Conservation (phyloP, 2,888 invertebrate species). For the Eumerus sabulonum region DNA sequence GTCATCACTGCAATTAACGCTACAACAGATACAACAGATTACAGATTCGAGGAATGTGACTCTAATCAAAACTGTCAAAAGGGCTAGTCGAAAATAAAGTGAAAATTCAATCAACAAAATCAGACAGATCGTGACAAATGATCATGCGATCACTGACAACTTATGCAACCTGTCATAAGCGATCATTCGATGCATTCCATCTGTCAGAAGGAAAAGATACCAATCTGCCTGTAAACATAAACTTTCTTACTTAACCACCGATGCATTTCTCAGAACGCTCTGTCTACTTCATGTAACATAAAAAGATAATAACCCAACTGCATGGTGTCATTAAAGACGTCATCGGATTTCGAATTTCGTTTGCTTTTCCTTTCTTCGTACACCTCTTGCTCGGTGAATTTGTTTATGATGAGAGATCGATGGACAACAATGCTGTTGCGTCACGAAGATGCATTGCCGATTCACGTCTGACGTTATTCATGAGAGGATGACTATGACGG, state of each 20-base stretch:
- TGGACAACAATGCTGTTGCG: conserved; percentile 14
- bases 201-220: conserved; percentile 11
- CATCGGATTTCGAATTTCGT: conserved; percentile 26
- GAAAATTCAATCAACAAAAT: too few species aligned
- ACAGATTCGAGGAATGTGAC: too few species aligned
- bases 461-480: neutral
- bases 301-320: conserved; percentile 25
- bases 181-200: conserved; percentile 22
- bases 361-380: too few species aligned
- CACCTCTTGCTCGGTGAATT: too few species aligned
- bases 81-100: too few species aligned
- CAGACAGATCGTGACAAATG: neutral
- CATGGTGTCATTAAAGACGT: conserved; percentile 27
- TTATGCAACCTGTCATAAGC: conserved; percentile 22
- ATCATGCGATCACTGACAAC: neutral
- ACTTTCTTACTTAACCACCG: conserved; percentile 16
- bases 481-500: conserved; percentile 27
- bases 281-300: conserved; percentile 22
- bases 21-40: too few species aligned
- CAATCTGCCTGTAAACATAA: conserved; percentile 9
- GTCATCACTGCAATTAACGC: too few species aligned
- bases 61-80: too few species aligned
- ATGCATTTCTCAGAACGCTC: conserved; percentile 6
- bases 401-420: conserved; percentile 28
- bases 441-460: conserved; percentile 22